A percentile compares a stretch with the other conserved stretches of the same genome.
Conservation (phyloP, 2,113 vertebrate species). For the Trinectes maculatus region DNA sequence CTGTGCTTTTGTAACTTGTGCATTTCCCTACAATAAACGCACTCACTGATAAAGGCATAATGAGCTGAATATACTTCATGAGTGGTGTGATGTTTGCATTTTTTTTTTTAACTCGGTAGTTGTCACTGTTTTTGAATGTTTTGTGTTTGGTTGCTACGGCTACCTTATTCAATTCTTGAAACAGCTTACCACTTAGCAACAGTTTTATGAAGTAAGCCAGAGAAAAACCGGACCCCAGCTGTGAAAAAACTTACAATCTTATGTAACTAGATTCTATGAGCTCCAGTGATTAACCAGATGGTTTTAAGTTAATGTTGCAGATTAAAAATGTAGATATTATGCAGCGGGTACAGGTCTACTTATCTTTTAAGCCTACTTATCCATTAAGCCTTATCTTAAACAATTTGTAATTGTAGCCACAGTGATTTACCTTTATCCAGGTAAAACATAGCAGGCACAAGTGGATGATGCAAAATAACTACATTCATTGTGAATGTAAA, state of each 20-base stretch:
- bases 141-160: slow-evolving; percentile 61
- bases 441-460: no score
- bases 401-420: no score
- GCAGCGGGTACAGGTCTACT: no score
- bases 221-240: slow-evolving; percentile 4
- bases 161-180: slow-evolving; percentile 38
- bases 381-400: neutral
- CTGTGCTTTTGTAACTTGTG: slow-evolving; percentile 22
- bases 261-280: no score
- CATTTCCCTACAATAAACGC: slow-evolving; percentile 47
- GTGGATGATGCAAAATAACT: neutral
- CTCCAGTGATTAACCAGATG: neutral
- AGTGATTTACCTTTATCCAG: no score
- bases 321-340: no score
- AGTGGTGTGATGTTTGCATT: slow-evolving; percentile 33
- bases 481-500: slow-evolving; percentile 5
- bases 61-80: slow-evolving; percentile 53
- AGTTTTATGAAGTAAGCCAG: slow-evolving; percentile 39
- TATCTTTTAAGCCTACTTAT: neutral
- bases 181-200: slow-evolving; percentile 34
- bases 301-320: slow-evolving; percentile 9
- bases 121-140: slow-evolving; percentile 62
- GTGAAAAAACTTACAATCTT: neutral
- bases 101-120: slow-evolving; percentile 36
- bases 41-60: slow-evolving; percentile 54